phyloP scores from a whole-genome alignment of 1,140 invertebrate species.

The Lethocerus indicus region DNA sequence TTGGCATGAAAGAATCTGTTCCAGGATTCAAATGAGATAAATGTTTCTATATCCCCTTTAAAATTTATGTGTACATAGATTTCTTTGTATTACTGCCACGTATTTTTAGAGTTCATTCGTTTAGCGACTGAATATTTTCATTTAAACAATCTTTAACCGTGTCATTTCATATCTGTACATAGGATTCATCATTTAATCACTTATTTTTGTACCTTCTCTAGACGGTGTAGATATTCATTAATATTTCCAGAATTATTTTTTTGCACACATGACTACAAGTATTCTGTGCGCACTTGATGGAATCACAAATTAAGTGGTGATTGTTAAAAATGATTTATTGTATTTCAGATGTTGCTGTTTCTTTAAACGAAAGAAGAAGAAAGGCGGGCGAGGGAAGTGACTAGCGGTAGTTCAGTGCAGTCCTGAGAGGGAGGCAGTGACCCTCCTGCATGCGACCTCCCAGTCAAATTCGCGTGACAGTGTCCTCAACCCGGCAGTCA shows the following conservation, averaged over 20 bases:
- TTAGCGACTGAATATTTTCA: too few relatives aligned
- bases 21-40: too few relatives aligned
- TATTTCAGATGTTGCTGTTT: conserved; percentile 79
- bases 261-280: neutral
- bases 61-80: too few relatives aligned
- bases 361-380: conserved; percentile 95
- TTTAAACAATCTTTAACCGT: too few relatives aligned
- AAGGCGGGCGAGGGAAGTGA: conserved; percentile 67
- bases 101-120: too few relatives aligned
- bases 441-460: conserved; percentile 41
- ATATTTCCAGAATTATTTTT: neutral
- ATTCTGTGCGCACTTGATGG: neutral
- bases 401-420: conserved; percentile 34
- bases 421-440: conserved; percentile 46
- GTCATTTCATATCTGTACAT: neutral
- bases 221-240: neutral
- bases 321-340: neutral
- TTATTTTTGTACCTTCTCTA: neutral
- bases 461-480: conserved; percentile 48
- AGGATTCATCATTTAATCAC: neutral
- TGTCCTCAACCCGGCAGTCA: conserved; percentile 30
- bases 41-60: too few relatives aligned
- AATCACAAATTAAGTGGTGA: neutral
- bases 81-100: too few relatives aligned
- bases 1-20: too few relatives aligned